Evolutionary conservation across 1,140 invertebrate genomes (phyloP).

Genomic region (Drosophila ficusphila): DNA sequence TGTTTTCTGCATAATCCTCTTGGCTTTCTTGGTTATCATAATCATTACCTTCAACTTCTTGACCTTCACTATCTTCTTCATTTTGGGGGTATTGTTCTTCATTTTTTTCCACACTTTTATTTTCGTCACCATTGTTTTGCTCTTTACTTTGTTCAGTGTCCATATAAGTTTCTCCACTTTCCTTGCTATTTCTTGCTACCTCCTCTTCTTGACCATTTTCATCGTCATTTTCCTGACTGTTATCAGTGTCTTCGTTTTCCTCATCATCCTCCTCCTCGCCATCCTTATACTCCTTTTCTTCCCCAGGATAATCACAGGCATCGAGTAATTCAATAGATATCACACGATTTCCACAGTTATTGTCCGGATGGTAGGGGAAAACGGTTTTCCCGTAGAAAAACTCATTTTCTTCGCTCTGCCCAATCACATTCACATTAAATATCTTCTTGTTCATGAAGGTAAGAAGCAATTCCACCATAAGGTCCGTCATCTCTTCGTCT

Average conservation of each 20-base stretch:
- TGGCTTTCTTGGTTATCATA: background rate
- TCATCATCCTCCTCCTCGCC: background rate
- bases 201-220: background rate
- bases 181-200: background rate
- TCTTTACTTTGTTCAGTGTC: background rate
- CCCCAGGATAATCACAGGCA: constrained; percentile 62
- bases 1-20: background rate
- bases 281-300: constrained; percentile 2
- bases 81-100: background rate
- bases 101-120: background rate
- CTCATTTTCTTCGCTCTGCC: constrained; percentile 68
- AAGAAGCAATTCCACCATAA: constrained; percentile 72
- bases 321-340: constrained; percentile 70
- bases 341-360: constrained; percentile 80
- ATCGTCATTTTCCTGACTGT: background rate
- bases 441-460: constrained; percentile 77
- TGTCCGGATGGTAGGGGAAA: constrained; percentile 79
- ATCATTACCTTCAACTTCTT: background rate
- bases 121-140: background rate
- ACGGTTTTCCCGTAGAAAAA: constrained; percentile 66
- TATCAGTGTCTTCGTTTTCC: background rate
- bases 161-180: background rate
- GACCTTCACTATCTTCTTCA: background rate
- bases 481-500: constrained; percentile 77
- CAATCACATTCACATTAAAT: constrained; percentile 77